Evolutionary conservation across 2,797 vertebrate species (phyloP), one percentile per base, ranked within the genome.

Genomic region (Octomys mimax): DNA sequence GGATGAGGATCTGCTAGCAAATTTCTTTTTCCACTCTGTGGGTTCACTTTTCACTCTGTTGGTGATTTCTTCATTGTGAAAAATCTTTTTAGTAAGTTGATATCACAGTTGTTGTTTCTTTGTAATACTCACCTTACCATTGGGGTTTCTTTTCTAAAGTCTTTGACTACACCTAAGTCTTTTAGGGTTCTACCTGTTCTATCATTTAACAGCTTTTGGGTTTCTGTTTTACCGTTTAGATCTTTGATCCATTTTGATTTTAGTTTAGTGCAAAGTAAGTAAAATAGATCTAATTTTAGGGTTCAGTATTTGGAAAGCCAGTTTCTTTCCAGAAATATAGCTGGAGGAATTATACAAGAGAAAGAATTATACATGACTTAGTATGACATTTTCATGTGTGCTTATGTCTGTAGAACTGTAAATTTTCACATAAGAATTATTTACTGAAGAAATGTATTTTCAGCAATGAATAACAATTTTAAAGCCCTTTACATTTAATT

Each of bases 381-480:
- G 18, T 2, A 68, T 68, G 33, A n/a, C 6, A 68, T n/a, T 68
- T 68, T 52, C 49, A 31, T 70, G 1, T 57, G 16, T 62, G 91
- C 87, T 75, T n/a, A 92, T 84, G 80, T 75, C 4, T 54, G 5
- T 52, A 68, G 28, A 66, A 42, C 46, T 10, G 70, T 14, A 9
- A 7, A 84, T 78, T 77, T 85, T 81, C 82, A 8, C 31, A 12
- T 46, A 24, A 68, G 42, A 54, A 75, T 85, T 79, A 62, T 2
- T 68, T 84, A 33, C 18, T 87, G 36, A 92, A 24, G 87, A 83
- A 28, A 39, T 91, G 22, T n/a, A 84, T 91, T 73, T 71, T 85
- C 49, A 88, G 61, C 28, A 26, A 5, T 62, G 31, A 80, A 59
- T 62, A 12, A 39, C 6, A 54, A 80, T 75, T 22, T 61, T 52